Evolutionary conservation across 2,113 vertebrate genomes (phyloP), one percentile per base, ranked within the genome.

Genomic region (Takifugu bimaculatus): DNA sequence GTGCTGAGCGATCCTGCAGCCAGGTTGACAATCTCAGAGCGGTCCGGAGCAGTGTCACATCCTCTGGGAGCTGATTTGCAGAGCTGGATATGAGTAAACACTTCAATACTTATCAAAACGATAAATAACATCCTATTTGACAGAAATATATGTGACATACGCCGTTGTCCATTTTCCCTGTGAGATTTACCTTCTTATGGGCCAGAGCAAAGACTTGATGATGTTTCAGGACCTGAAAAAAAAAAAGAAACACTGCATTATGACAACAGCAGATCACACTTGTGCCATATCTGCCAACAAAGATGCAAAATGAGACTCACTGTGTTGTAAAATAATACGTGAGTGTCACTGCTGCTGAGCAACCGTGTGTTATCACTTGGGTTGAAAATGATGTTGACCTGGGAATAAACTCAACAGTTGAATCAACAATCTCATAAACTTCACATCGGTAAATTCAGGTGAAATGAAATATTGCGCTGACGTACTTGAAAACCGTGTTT

Each of bases 341-440:
- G 91, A 13, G 72, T 94, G 72, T 81, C 70, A 72, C 94, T 96
- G 79, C 91, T 94, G 88, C 93, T 98, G 74, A 98, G 77, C 59
- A 98, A 69, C 53, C 96, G 93, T 3, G 63, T 79, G 68, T 79
- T 81, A 57, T 94, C 91, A 26, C 71, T 76, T 26, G 91, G 89
- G 79, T 93, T 94, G 82, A 96, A 98, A 74, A 68, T 35, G 0
- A 98, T 73, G 64, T 92, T 88, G 57, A 80, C 87, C 91, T 93
- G 76, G 50, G 81, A 85, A 59, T 70, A 27, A 75, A 45, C 20
- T 13, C 2, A 68, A 49, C 1, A 56, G n/a, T 43, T 64, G 1
- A 54, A 50, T 0, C 6, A 59, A 39, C 54, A 9, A 60, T 47
- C 20, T 29, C 2, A 4, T 39, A 25, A 57, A 45, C 51, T 2